Evolutionary conservation across 2,888 invertebrate genomes (phyloP).

Genomic region (Eueremaeus valkanovi): DNA sequence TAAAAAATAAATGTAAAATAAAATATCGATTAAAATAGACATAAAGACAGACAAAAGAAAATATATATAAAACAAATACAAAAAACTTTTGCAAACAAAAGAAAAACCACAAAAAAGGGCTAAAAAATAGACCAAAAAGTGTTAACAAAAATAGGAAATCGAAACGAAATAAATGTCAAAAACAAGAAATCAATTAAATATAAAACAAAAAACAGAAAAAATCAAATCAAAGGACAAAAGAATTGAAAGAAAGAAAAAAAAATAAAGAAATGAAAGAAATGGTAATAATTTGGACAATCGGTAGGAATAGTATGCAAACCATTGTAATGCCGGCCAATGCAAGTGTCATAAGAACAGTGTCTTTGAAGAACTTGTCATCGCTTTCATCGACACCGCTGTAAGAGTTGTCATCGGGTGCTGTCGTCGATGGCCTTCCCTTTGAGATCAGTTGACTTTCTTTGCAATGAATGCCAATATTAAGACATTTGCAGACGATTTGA

Average conservation of each 20-base stretch:
- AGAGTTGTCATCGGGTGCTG: background rate
- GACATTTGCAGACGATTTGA: constrained; percentile 2
- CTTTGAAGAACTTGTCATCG: background rate
- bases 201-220: no score
- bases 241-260: background rate
- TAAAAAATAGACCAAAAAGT: no score
- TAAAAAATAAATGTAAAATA: no score
- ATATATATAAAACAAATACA: no score
- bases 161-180: no score
- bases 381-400: background rate
- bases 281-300: background rate
- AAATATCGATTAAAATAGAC: no score
- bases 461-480: constrained; percentile 4
- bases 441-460: background rate
- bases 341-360: background rate
- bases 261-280: background rate
- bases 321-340: constrained; percentile 7
- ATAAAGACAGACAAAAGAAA: no score
- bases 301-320: background rate
- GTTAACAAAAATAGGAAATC: no score
- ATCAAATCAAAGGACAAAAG: background rate
- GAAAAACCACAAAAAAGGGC: no score
- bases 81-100: no score
- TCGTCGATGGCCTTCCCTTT: background rate
- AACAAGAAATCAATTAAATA: no score